phyloP scores from a whole-genome alignment of 2,888 invertebrate species.

The Drosophila mimica region DNA sequence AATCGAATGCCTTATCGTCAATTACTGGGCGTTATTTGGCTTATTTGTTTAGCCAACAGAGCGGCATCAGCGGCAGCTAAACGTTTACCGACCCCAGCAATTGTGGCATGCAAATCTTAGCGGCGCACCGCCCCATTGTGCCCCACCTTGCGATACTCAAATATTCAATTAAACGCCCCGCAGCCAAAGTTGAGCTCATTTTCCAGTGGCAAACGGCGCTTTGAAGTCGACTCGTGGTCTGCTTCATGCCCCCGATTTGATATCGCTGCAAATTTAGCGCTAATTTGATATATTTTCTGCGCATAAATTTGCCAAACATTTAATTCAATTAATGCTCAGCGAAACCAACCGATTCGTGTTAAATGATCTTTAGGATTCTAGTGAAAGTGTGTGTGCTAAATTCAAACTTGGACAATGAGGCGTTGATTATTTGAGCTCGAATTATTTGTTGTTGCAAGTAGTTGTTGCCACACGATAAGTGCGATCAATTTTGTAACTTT shows the following conservation, averaged over 20 bases:
- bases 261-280: conserved; percentile 59
- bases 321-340: conserved; percentile 65
- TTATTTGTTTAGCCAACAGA: conserved; percentile 58
- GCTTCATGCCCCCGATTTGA: conserved; percentile 53
- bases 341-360: conserved; percentile 23
- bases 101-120: conserved; percentile 62
- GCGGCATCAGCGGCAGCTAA: neutral
- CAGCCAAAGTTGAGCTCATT: conserved; percentile 69
- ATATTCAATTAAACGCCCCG: conserved; percentile 82
- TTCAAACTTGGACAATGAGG: neutral
- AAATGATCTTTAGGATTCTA: conserved; percentile 22
- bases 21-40: conserved; percentile 68
- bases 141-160: conserved; percentile 26
- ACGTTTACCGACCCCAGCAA: conserved; percentile 31
- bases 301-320: conserved; percentile 70
- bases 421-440: neutral
- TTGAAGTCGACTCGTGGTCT: conserved; percentile 50
- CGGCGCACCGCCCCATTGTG: conserved; percentile 17
- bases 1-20: conserved; percentile 51
- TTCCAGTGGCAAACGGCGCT: conserved; percentile 52
- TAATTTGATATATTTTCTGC: conserved; percentile 75
- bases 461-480: neutral
- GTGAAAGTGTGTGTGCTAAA: conserved; percentile 17
- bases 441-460: neutral
- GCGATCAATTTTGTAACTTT: conserved; percentile 21